A percentile compares a stretch with the other conserved stretches of the same genome.
Evolutionary conservation across 2,113 vertebrate genomes (phyloP).

Genomic region (Elephantulus edwardii): DNA sequence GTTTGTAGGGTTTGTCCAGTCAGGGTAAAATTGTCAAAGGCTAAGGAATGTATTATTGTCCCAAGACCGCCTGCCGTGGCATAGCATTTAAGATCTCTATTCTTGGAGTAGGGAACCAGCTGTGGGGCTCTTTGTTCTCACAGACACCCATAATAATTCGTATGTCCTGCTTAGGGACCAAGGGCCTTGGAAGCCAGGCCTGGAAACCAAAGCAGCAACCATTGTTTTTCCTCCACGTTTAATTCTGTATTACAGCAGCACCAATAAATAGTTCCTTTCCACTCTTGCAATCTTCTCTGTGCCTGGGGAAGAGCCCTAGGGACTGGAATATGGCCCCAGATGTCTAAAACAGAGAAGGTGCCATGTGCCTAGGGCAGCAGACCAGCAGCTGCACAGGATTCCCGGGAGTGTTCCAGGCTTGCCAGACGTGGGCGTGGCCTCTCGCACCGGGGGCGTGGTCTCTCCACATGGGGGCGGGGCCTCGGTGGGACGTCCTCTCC

Average conservation of each 20-base stretch:
- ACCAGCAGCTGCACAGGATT: rapidly evolving
- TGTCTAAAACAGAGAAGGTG: not conserved
- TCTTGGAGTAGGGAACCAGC: not conserved
- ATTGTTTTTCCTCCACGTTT: conserved; percentile 52
- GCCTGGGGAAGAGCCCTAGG: not conserved
- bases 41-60: not conserved
- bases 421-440: not conserved
- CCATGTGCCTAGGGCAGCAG: not conserved
- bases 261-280: conserved; percentile 74
- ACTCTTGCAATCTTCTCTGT: not conserved
- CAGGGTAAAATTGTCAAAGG: not conserved
- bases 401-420: not conserved
- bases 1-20: not conserved
- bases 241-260: conserved; percentile 61
- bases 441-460: not conserved
- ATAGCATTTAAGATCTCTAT: not conserved
- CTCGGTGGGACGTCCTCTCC: rapidly evolving
- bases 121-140: not conserved
- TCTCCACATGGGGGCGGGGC: not conserved
- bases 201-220: not conserved
- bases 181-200: not conserved
- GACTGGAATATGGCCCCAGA: not conserved
- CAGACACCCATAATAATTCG: not conserved
- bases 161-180: not conserved
- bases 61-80: too few species aligned